A percentile compares a stretch with the other conserved stretches of the same genome.
phyloP scores from a whole-genome alignment of 2,888 invertebrate genomes.

The Andrena minutula region DNA sequence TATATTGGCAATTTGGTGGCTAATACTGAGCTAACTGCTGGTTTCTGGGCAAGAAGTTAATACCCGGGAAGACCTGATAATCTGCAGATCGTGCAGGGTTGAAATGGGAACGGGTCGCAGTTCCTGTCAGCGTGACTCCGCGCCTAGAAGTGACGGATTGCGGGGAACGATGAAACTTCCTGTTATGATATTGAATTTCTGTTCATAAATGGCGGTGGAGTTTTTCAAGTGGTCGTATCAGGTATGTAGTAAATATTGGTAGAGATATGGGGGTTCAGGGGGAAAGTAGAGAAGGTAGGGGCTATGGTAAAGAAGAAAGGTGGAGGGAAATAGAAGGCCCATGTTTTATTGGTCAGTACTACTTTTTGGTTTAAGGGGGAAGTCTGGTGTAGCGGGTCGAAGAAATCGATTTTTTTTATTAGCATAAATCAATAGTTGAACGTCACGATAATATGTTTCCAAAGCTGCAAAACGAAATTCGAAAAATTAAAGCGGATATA shows the following conservation, averaged over 20 bases:
- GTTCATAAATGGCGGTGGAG: background rate
- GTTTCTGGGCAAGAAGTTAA: constrained; percentile 35
- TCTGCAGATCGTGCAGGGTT: constrained; percentile 13
- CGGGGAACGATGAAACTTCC: background rate
- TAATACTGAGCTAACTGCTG: constrained; percentile 50
- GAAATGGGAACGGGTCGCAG: constrained; percentile 18
- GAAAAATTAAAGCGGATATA: too few relatives aligned
- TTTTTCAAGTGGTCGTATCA: background rate
- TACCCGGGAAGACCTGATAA: constrained; percentile 33
- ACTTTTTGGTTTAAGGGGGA: too few relatives aligned
- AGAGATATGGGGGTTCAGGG: background rate
- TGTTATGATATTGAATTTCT: background rate
- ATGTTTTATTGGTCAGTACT: too few relatives aligned
- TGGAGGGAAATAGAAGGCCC: background rate
- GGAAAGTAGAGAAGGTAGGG: background rate
- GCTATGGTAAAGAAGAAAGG: background rate
- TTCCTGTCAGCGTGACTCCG: background rate
- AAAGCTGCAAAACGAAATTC: too few relatives aligned
- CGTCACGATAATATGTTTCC: too few relatives aligned
- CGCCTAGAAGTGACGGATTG: background rate
- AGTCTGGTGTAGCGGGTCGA: too few relatives aligned
- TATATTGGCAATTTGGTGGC: constrained; percentile 61
- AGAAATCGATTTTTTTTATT: too few relatives aligned
- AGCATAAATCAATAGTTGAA: too few relatives aligned
- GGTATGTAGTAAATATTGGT: background rate